These are phyloP conservation scores for Cygnus olor DNA, from an alignment of 2,797 vertebrate genomes.

Conservation along the genomic window DNA sequence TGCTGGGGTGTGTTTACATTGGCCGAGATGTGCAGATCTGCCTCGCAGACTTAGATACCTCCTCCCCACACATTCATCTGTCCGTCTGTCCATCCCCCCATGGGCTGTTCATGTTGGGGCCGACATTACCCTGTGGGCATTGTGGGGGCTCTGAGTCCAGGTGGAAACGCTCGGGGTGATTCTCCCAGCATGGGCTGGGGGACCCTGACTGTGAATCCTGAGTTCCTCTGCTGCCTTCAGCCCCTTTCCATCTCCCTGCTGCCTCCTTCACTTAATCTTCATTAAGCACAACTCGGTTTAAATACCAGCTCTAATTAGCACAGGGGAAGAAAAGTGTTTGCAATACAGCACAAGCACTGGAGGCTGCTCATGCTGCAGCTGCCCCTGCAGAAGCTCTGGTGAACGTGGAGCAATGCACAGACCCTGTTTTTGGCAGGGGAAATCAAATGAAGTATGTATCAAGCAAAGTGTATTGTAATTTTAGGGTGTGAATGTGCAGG, in stretches of 20 bases:
- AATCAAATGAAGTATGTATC: not conserved
- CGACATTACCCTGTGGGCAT: not conserved
- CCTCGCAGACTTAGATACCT: not conserved
- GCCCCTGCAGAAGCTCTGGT: not conserved
- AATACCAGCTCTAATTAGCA: not conserved
- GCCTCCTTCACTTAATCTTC: not conserved
- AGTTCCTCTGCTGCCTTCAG: not conserved
- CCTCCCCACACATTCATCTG: accelerated
- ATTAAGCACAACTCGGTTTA: not conserved
- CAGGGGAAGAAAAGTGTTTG: not conserved
- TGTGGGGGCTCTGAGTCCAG: not conserved
- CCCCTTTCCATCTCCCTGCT: not conserved
- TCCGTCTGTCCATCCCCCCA: not conserved
- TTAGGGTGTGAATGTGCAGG: not conserved
- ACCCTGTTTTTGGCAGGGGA: not conserved
- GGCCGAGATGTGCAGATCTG: not conserved
- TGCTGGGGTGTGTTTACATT: not conserved
- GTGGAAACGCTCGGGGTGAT: accelerated
- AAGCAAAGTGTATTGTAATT: not conserved
- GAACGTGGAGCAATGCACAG: not conserved
- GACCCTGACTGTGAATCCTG: not conserved
- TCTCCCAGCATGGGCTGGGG: not conserved
- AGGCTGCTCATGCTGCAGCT: not conserved
- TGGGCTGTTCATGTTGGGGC: not conserved
- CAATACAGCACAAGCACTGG: not conserved